These are phyloP conservation scores for Ischnus inquisitorius DNA, from an alignment of 2,888 invertebrate species.

Conservation along the genomic window DNA sequence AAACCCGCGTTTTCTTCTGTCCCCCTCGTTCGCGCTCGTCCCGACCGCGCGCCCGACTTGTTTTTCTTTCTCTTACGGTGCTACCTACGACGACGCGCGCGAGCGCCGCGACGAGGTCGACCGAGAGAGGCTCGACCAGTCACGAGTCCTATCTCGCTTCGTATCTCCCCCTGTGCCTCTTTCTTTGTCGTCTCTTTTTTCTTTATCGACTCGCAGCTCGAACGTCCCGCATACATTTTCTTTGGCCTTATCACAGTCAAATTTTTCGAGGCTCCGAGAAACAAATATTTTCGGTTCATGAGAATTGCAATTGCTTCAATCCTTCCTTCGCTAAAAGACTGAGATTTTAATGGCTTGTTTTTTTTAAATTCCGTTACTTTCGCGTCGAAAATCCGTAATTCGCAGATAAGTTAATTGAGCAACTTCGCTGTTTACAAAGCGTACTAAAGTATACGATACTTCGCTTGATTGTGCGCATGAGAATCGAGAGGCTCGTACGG, in stretches of 20 bases:
- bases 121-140: conserved; percentile 23
- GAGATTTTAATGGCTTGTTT: neutral
- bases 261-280: neutral
- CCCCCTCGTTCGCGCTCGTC: neutral
- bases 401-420: neutral
- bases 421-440: neutral
- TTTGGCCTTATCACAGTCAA: neutral
- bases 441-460: neutral
- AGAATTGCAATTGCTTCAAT: too few relatives aligned
- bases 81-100: neutral
- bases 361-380: neutral
- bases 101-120: neutral
- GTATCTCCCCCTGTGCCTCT: neutral
- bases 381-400: neutral
- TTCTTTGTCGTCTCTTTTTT: neutral
- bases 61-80: conserved; percentile 18
- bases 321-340: too few relatives aligned
- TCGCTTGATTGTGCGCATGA: neutral
- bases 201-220: neutral
- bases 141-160: conserved; percentile 3
- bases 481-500: conserved; percentile 4
- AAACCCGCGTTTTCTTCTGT: conserved; percentile 1
- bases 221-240: neutral
- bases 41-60: neutral
- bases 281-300: neutral